phyloP scores from a whole-genome alignment of 2,113 vertebrate genomes.

The Etia nguti region DNA sequence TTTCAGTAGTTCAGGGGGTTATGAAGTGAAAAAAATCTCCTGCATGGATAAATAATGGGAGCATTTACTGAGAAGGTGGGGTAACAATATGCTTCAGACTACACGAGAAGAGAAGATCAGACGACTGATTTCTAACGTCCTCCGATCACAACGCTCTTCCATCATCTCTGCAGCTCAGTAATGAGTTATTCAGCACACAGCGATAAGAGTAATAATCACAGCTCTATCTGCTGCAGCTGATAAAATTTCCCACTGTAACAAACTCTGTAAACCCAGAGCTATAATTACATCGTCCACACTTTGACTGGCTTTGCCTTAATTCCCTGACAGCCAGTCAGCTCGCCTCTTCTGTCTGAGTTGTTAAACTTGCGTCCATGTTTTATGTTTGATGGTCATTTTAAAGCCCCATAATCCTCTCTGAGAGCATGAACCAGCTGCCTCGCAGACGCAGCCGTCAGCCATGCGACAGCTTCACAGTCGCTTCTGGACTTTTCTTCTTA shows the following conservation, averaged over 20 bases:
- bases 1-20: not conserved
- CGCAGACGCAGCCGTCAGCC: not conserved
- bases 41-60: not conserved
- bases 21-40: not conserved
- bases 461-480: not conserved
- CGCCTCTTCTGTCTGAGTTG: not conserved
- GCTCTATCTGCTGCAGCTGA: not conserved
- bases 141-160: not conserved
- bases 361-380: not conserved
- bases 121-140: not conserved
- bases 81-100: not conserved
- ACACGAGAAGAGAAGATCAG: not conserved
- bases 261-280: not conserved
- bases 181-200: not conserved
- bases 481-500: not conserved
- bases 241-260: not conserved
- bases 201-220: not conserved
- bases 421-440: not conserved
- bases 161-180: not conserved
- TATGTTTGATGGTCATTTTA: slow-evolving; percentile 27
- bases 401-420: slow-evolving; percentile 37
- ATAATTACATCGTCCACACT: slow-evolving; percentile 1
- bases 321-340: slow-evolving; percentile 27
- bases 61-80: not conserved
- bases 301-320: slow-evolving; percentile 23